These are phyloP conservation scores for Thermophis baileyi DNA, from an alignment of 2,113 vertebrate genomes.

Conservation along the genomic window DNA sequence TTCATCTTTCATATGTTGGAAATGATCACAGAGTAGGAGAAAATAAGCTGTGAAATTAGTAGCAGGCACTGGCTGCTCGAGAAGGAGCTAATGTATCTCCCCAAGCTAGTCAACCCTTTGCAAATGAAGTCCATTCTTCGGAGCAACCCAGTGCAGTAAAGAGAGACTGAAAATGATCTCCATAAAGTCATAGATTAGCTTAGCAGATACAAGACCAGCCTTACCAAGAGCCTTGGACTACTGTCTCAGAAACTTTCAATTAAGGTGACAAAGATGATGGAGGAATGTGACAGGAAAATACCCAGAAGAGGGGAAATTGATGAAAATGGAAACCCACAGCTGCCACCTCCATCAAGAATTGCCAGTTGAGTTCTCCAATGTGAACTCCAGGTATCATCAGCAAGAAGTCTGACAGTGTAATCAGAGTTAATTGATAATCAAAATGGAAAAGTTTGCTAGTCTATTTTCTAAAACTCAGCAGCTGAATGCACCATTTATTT, in stretches of 20 bases:
- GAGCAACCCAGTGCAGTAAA: accelerated
- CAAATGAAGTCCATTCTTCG: not conserved
- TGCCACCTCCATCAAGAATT: not conserved
- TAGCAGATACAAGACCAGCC: not conserved
- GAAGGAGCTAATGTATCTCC: constrained; percentile 44
- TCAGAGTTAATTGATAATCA: not conserved
- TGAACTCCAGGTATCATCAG: not conserved
- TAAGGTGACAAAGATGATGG: not conserved
- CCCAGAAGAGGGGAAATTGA: not conserved
- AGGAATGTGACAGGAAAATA: not conserved
- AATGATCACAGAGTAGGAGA: constrained; percentile 36
- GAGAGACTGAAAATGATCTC: not conserved
- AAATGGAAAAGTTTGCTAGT: not conserved
- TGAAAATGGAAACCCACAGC: not conserved
- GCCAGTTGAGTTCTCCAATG: not conserved
- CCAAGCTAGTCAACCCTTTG: constrained; percentile 5
- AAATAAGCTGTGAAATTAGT: constrained; percentile 57
- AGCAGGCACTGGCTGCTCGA: constrained; percentile 41
- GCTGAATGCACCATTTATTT: not conserved
- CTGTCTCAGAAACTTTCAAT: not conserved
- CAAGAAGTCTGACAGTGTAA: not conserved
- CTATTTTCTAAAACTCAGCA: not conserved
- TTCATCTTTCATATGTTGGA: not conserved
- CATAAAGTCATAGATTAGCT: not conserved
- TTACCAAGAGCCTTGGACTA: not conserved